Base-by-base conservation (phyloP, 2,113 vertebrate species). In the Acanthochromis polyacanthus region DNA sequence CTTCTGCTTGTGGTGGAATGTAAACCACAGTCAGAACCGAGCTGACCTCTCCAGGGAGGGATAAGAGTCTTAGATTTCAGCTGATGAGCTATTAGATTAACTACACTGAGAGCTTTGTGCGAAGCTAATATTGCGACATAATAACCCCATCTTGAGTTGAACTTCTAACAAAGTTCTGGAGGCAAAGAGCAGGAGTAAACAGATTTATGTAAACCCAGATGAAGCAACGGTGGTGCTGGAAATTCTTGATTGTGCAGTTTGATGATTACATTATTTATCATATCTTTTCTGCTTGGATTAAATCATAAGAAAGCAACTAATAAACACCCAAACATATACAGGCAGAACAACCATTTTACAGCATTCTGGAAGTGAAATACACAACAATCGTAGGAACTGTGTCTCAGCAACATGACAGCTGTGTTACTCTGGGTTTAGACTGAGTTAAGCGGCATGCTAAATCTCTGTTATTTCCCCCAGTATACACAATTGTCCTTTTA, bases 391-490 rank as follows among this genome's bases (percentile, higher is more conserved):
- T 16, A 50, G 3, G 17, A 38, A 55, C 68, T 9, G 19, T 43
- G 61, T 25, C 25, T 51, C 16, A 28, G 52, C 46, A 69, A 64
- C 60, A 48, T 48, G 46, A 38, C 28, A 15, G 11, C 38, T 67
- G 32, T 43, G 20, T 63, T 57, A 16, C 10, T 58, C 22, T 25
- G 14, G 12, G 25, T 64, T 79, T 30, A 73, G 65, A 86, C 7
- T 75, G 19, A 80, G 76, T 76, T 53, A 80, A 74, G 75, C 17
- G 80, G 73, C 71, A 43, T 11, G 51, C 30, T 75, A 75, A 86
- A 84, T 72, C 66, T 78, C 70, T 55, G 69, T 71, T 73, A 63
- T 84, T 87, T 80, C 60, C 71, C 58, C 56, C 16, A 86, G 52
- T 62, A 61, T 62, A 83, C 78, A 84, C 81, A 85, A 85, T 64